Conservation (phyloP, 2,797 vertebrate species). For the Sternotherus odoratus region DNA sequence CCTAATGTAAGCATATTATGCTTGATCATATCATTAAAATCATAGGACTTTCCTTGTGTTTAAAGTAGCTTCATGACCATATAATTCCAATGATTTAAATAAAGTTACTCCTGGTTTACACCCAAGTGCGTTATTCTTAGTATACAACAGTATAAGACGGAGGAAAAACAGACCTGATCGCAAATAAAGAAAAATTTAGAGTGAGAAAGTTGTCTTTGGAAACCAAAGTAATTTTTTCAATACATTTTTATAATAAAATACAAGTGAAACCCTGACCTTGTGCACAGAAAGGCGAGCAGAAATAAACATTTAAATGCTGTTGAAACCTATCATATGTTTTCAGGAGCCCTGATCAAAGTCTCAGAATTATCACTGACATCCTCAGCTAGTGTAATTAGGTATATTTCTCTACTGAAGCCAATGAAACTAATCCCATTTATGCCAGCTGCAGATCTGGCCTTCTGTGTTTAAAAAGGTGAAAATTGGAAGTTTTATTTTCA, state of each 20-base stretch:
- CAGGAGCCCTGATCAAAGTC: background rate
- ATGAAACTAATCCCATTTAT: background rate
- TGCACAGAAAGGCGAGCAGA: background rate
- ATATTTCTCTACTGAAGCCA: background rate
- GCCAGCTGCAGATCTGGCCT: rapidly evolving
- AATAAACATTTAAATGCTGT: background rate
- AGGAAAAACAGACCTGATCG: background rate
- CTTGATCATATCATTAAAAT: background rate
- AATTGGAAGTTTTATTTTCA: rapidly evolving
- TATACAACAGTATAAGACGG: background rate
- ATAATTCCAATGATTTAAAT: background rate
- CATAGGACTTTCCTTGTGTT: background rate
- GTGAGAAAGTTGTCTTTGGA: background rate
- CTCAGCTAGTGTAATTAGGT: rapidly evolving
- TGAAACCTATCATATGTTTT: background rate
- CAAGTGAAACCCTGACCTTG: too few relatives aligned
- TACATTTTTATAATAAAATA: background rate
- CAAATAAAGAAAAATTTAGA: background rate
- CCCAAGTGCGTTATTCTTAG: background rate
- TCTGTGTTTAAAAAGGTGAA: background rate
- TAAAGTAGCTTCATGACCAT: background rate
- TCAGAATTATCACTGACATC: rapidly evolving
- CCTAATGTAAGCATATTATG: background rate
- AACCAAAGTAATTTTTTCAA: background rate
- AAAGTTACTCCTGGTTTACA: background rate